Percentiles rank a stretch among this genome's conserved stretches.
phyloP scores from a whole-genome alignment of 2,888 invertebrate genomes.

The Deilephila elpenor region DNA sequence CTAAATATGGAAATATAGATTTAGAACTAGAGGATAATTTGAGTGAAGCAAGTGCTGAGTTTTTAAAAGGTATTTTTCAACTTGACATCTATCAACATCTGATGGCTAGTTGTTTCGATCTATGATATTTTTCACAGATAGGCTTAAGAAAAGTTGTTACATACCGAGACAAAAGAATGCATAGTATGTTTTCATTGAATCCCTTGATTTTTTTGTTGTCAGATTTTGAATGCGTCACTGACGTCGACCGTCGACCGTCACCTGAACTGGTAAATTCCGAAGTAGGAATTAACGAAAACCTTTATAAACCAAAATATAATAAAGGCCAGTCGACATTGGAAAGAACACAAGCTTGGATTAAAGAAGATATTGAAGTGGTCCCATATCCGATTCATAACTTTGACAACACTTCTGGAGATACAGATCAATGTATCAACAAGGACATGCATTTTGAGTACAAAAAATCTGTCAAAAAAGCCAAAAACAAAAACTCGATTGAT shows the following conservation, averaged over 20 bases:
- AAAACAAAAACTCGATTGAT: conserved; percentile 34
- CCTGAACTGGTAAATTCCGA: conserved; percentile 41
- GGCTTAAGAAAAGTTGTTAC: no score
- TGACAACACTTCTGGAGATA: conserved; percentile 50
- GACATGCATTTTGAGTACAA: conserved; percentile 45
- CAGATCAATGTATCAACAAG: conserved; percentile 47
- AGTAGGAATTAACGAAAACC: conserved; percentile 34
- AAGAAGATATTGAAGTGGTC: conserved; percentile 52
- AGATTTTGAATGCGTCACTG: conserved; percentile 47
- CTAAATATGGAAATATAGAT: conserved; percentile 37
- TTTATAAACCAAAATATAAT: conserved; percentile 31
- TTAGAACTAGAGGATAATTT: conserved; percentile 48
- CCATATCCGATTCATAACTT: conserved; percentile 45
- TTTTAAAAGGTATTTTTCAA: conserved; percentile 45
- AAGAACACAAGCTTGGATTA: conserved; percentile 62
- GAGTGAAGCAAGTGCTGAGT: conserved; percentile 48
- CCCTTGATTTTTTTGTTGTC: conserved; percentile 30
- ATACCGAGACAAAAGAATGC: no score
- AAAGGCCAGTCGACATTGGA: conserved; percentile 49
- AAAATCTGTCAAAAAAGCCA: conserved; percentile 45
- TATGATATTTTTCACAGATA: no score
- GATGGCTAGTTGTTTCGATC: background rate
- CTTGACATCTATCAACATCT: no score
- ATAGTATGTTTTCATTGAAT: no score
- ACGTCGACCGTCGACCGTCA: conserved; percentile 34